A percentile compares a stretch with the other conserved stretches of the same genome.
Conservation (phyloP, 2,113 vertebrate genomes). For the Thermophis baileyi region DNA sequence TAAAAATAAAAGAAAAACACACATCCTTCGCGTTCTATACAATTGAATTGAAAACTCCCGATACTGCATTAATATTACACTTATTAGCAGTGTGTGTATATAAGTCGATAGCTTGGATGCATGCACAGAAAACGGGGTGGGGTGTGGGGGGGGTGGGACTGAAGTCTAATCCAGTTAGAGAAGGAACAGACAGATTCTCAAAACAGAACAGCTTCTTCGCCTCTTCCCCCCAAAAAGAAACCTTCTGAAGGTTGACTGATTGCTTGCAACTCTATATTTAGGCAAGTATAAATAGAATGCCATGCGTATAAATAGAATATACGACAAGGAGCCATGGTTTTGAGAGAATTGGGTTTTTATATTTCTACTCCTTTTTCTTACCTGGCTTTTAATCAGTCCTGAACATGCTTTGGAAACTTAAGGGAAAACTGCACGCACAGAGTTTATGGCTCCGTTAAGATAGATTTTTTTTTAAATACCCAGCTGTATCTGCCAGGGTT, state of each 20-base stretch:
- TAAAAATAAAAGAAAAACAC: too few relatives aligned
- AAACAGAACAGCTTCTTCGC: neutral
- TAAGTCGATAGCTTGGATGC: neutral
- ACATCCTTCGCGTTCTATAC: too few relatives aligned
- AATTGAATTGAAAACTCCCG: too few relatives aligned
- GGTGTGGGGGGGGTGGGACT: too few relatives aligned
- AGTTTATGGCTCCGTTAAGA: neutral
- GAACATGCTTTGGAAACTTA: neutral
- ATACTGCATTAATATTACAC: too few relatives aligned
- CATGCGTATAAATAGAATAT: constrained; percentile 7
- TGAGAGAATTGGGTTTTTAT: neutral
- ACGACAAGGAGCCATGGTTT: neutral
- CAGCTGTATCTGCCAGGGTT: neutral
- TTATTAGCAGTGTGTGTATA: neutral
- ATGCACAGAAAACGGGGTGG: neutral
- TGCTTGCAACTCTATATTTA: constrained; percentile 4
- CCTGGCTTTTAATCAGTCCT: neutral
- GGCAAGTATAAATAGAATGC: constrained; percentile 6
- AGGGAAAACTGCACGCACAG: neutral
- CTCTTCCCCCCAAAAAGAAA: neutral
- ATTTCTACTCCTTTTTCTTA: neutral
- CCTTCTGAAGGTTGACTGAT: neutral
- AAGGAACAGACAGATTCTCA: neutral
- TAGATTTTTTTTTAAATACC: neutral
- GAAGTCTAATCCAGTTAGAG: neutral